These are phyloP conservation scores for Micropoecilia bifurca DNA, from an alignment of 2,797 vertebrate species.

Conservation along the genomic window DNA sequence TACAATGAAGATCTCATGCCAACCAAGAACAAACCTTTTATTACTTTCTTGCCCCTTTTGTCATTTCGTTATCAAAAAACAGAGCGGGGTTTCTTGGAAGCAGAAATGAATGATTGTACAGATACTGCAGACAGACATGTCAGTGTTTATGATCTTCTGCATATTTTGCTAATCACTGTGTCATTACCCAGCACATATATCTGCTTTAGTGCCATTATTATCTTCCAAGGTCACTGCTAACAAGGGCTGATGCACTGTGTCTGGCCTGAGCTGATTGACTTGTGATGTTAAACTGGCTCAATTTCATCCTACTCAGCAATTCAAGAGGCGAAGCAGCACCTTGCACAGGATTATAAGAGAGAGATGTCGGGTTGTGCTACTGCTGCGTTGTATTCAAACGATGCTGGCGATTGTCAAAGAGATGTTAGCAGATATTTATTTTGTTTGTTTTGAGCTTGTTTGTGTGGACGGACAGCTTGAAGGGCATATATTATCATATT, in stretches of 20 bases:
- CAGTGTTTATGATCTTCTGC: constrained; percentile 73
- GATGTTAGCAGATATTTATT: constrained; percentile 21
- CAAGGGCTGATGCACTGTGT: constrained; percentile 68
- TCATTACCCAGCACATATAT: constrained; percentile 73
- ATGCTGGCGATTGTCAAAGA: constrained; percentile 43
- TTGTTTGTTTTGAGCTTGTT: not conserved
- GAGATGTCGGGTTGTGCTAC: constrained; percentile 55
- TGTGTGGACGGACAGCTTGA: not conserved
- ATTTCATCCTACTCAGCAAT: constrained; percentile 75
- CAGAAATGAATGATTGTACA: constrained; percentile 51
- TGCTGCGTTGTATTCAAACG: constrained; percentile 32
- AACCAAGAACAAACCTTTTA: not conserved
- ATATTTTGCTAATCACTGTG: constrained; percentile 82
- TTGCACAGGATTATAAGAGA: constrained; percentile 66
- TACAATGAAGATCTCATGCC: not conserved
- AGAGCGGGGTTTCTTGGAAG: constrained; percentile 39
- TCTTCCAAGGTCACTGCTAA: constrained; percentile 84
- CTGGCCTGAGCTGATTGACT: constrained; percentile 79
- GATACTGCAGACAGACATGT: constrained; percentile 47
- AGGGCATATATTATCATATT: not conserved
- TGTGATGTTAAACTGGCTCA: constrained; percentile 70
- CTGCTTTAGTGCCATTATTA: constrained; percentile 80
- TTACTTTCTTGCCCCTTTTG: constrained; percentile 15
- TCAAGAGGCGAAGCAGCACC: constrained; percentile 63
- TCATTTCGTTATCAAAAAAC: constrained; percentile 43